Evolutionary conservation across 2,888 invertebrate species (phyloP).

Genomic region (Dicycla oo): DNA sequence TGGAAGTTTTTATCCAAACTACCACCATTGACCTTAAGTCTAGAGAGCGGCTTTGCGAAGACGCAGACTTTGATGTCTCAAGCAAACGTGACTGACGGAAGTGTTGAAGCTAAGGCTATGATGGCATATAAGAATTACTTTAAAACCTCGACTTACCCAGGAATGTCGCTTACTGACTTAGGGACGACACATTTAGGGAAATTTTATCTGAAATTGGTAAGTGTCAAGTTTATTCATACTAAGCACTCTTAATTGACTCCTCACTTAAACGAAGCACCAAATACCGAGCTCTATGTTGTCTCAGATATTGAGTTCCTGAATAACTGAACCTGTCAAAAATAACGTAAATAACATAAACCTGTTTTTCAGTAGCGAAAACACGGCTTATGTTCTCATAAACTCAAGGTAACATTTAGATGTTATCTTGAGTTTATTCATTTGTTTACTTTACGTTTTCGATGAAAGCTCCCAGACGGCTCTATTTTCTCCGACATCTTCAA

Average conservation of each 20-base stretch:
- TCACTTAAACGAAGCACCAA: not conserved
- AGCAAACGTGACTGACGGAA: slow-evolving; percentile 71
- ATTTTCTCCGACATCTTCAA: too few species aligned
- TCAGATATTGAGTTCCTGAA: not conserved
- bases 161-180: slow-evolving; percentile 79
- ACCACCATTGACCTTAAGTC: slow-evolving; percentile 90
- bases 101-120: slow-evolving; percentile 76
- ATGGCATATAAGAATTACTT: slow-evolving; percentile 82
- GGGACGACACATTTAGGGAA: slow-evolving; percentile 79
- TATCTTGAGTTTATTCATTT: too few species aligned
- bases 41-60: slow-evolving; percentile 82
- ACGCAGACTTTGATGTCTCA: slow-evolving; percentile 83
- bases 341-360: not conserved
- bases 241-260: not conserved
- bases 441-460: too few species aligned
- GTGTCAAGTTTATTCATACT: slow-evolving; percentile 41
- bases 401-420: too few species aligned
- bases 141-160: slow-evolving; percentile 72
- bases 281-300: not conserved
- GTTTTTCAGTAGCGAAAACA: too few species aligned
- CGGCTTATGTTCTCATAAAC: too few species aligned
- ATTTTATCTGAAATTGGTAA: slow-evolving; percentile 86
- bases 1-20: slow-evolving; percentile 89
- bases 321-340: not conserved
- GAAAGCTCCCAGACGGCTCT: too few species aligned